Conservation (phyloP, 2,113 vertebrate genomes). For the Lagenorhynchus albirostris region DNA sequence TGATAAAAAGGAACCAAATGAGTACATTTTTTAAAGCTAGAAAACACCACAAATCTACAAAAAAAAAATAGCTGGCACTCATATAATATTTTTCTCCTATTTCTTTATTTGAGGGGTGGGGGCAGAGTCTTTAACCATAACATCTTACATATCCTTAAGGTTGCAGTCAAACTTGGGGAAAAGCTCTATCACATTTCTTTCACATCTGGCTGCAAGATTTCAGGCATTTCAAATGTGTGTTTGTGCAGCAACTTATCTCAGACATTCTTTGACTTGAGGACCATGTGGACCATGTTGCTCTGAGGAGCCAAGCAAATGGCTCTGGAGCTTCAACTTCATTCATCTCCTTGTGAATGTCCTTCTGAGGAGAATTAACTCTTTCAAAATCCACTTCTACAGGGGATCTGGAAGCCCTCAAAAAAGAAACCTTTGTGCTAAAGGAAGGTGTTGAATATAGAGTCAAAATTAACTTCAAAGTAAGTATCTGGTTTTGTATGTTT, state of each 20-base stretch:
- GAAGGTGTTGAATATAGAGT: slow-evolving; percentile 86
- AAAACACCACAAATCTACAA: neutral
- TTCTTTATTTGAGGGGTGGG: neutral
- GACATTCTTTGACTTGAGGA: neutral
- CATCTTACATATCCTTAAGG: neutral
- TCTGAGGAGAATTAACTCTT: neutral
- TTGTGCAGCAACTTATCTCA: neutral
- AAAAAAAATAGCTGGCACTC: neutral
- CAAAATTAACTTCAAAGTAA: slow-evolving; percentile 88
- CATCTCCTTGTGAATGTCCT: neutral
- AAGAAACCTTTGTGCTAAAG: slow-evolving; percentile 83
- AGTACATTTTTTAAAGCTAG: neutral
- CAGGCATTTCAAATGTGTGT: neutral
- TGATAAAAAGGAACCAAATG: neutral
- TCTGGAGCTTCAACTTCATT: fast-evolving
- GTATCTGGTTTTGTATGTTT: slow-evolving; percentile 54
- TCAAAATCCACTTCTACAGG: slow-evolving; percentile 70
- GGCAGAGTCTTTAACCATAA: neutral
- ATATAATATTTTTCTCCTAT: neutral
- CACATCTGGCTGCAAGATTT: neutral
- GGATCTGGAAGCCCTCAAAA: slow-evolving; percentile 85
- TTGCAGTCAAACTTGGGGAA: neutral
- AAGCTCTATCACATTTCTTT: neutral
- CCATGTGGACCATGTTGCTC: neutral
- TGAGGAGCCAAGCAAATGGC: neutral